Base-by-base conservation (phyloP, 64 coral and sea anemone species). In the Anthopleura sola region DNA sequence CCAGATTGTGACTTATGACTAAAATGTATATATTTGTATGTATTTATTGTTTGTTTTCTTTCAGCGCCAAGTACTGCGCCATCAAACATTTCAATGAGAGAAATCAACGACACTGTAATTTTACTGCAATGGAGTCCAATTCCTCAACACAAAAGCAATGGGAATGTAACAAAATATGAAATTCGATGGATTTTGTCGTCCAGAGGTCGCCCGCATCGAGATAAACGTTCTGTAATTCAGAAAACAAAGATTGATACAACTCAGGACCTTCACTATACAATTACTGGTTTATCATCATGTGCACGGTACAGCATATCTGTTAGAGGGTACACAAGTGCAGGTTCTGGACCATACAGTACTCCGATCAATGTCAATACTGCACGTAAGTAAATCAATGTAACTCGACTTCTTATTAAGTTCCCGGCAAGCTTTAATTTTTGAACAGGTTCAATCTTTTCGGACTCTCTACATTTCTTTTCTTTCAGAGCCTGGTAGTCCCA, bases 141-240 rank as follows among this genome's bases (percentile, higher is more conserved):
- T 20, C 76, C 37, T 79, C 36, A 38, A n/a, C n/a, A 79, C 38
- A 26, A 40, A 33, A 48, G 37, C 76, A 79, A 79, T 79, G 76
- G 76, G 6, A 47, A 44, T 48, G 24, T 79, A 79, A 79, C 13
- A 3, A 79, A 79, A 48, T 79, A 79, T 48, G 44, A 79, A 6
- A 8, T 79, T 21, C 21, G 37, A 7, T 79, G 37, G 76, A 79
- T 46, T 23, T 19, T 79, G 14, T 9, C 19, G 8, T 33, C n/a
- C 14, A 79, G 36, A 79, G 39, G 36, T 23, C 66, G 66, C 15
- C 34, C 29, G 31, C 8, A 16, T 34, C 18, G 76, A 79, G 39
- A 2, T 79, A 79, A 79, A 46, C n/a, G 76, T 18, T 44, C 16
- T 10, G 16, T 48, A 7, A 18, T 23, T 79, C 3, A 33, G 2